A percentile compares a stretch with the other conserved stretches of the same genome.
Evolutionary conservation across 2,888 invertebrate species (phyloP).

Genomic region (Conomelus anceps): DNA sequence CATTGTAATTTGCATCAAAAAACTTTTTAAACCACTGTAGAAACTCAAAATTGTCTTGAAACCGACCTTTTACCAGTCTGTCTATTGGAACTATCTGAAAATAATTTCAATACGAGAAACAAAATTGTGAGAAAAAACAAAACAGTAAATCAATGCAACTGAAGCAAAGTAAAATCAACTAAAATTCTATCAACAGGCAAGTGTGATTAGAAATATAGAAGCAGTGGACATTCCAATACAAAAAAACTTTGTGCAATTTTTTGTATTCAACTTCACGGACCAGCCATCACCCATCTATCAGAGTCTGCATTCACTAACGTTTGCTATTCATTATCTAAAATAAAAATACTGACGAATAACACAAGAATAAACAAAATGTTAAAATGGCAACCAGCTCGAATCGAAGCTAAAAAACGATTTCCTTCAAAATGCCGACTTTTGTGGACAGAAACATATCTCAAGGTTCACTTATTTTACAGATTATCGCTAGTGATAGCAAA

Average conservation of each 20-base stretch:
- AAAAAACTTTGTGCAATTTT: neutral
- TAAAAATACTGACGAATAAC: neutral
- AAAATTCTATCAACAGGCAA: neutral
- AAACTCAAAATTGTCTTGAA: conserved; percentile 99
- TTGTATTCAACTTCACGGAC: neutral
- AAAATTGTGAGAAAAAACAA: conserved; percentile 6
- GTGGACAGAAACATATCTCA: no score
- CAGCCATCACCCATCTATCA: neutral
- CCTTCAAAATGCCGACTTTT: no score
- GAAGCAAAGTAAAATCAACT: neutral
- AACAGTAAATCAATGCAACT: neutral
- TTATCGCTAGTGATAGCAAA: no score
- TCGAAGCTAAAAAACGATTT: no score
- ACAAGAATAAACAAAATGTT: no score
- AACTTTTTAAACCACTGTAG: conserved; percentile 99
- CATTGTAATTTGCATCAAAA: conserved; percentile 98
- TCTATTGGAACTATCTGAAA: conserved; percentile 87
- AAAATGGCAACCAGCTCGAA: no score
- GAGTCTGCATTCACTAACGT: neutral
- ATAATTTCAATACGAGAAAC: conserved; percentile 31
- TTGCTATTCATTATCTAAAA: neutral
- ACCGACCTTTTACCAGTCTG: conserved; percentile 93
- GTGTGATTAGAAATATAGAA: neutral
- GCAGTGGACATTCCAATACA: neutral
- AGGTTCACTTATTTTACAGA: no score